These are phyloP conservation scores for Rhingia rostrata DNA, from an alignment of 2,888 invertebrate species.

Conservation along the genomic window DNA sequence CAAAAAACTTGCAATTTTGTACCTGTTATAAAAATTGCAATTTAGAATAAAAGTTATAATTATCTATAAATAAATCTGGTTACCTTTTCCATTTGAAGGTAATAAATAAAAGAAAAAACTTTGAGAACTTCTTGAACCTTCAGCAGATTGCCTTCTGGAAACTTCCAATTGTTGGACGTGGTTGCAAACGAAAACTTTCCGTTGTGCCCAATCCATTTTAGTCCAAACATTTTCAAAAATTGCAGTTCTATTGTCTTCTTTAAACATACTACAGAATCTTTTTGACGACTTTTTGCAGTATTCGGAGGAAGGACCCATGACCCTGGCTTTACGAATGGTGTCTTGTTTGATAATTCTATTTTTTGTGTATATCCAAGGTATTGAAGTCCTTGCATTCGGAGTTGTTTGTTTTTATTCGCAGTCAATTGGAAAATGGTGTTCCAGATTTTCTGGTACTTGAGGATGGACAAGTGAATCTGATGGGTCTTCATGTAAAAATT, in stretches of 20 bases:
- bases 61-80: no score
- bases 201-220: constrained; percentile 27
- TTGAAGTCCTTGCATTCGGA: no score
- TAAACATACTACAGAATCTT: not conserved
- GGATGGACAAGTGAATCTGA: no score
- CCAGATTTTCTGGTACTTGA: no score
- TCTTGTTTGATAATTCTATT: not conserved
- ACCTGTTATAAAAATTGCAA: no score
- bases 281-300: constrained; percentile 10
- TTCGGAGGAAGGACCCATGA: not conserved
- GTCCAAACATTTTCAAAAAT: constrained; percentile 18
- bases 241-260: constrained; percentile 8
- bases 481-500: not conserved
- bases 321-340: not conserved
- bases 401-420: no score
- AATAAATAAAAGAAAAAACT: not conserved
- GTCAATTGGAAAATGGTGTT: no score
- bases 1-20: no score
- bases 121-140: constrained; percentile 7
- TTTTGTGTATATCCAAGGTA: constrained; percentile 4
- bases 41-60: no score
- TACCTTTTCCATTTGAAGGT: not conserved
- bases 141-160: not conserved
- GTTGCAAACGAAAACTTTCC: constrained; percentile 2
- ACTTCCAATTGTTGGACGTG: not conserved